Conservation (phyloP, 2,888 invertebrate genomes). For the Papilio elwesi region DNA sequence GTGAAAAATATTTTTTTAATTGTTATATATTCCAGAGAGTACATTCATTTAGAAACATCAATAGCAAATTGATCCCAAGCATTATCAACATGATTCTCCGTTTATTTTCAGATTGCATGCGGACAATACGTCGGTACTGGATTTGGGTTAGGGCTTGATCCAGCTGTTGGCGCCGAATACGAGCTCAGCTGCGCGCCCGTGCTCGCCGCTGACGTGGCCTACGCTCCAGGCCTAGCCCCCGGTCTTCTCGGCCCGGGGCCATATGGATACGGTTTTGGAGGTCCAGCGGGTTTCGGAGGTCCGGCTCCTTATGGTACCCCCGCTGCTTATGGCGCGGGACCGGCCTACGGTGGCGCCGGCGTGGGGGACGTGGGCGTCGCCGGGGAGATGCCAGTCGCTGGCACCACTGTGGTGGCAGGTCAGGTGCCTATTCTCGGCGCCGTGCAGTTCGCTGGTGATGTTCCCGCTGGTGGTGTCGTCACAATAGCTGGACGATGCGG, state of each 20-base stretch:
- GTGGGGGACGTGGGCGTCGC: slow-evolving; percentile 47
- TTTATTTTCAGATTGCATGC: slow-evolving; percentile 17
- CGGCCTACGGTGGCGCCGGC: slow-evolving; percentile 50
- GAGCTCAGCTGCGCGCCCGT: slow-evolving; percentile 21
- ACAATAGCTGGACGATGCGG: slow-evolving; percentile 47
- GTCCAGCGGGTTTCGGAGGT: background rate
- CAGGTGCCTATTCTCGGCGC: slow-evolving; percentile 50
- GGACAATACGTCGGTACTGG: slow-evolving; percentile 15
- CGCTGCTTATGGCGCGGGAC: slow-evolving; percentile 36
- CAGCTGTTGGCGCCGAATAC: background rate
- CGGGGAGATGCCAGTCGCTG: slow-evolving; percentile 55
- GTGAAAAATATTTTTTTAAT: background rate
- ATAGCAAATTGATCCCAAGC: too few species aligned
- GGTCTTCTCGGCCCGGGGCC: slow-evolving; percentile 40
- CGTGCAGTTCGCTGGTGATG: slow-evolving; percentile 46
- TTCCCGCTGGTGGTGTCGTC: slow-evolving; percentile 49
- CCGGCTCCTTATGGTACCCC: slow-evolving; percentile 1
- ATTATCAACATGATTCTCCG: background rate
- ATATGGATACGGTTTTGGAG: slow-evolving; percentile 32
- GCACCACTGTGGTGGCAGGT: slow-evolving; percentile 48
- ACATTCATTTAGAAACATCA: too few species aligned
- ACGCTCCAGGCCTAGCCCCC: slow-evolving; percentile 37
- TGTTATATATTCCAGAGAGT: too few species aligned
- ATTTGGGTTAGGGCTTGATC: background rate
- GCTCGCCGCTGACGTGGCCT: slow-evolving; percentile 21